Conservation (phyloP, 2,113 vertebrate species). For the Onychostoma macrolepis region DNA sequence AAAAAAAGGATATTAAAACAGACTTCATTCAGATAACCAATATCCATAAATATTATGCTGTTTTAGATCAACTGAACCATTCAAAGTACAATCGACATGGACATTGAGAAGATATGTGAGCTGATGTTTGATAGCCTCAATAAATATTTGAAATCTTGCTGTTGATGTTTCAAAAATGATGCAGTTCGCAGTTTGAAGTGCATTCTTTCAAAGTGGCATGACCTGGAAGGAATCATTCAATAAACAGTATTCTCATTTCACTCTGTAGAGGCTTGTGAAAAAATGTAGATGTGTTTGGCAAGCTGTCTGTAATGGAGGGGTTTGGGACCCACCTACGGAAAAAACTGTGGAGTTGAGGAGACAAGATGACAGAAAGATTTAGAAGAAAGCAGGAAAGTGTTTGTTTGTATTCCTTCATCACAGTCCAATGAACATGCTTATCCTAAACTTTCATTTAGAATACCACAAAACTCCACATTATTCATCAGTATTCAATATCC, state of each 20-base stretch:
- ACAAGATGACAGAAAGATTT: not conserved
- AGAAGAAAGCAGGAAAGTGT: not conserved
- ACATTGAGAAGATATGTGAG: not conserved
- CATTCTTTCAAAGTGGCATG: not conserved
- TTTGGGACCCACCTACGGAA: not conserved
- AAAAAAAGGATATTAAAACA: constrained; percentile 54
- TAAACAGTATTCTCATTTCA: not conserved
- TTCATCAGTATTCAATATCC: not conserved
- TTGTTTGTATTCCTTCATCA: not conserved
- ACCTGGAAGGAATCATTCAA: not conserved
- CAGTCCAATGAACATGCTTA: not conserved
- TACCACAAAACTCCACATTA: not conserved
- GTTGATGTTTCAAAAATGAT: not conserved
- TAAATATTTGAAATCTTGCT: not conserved
- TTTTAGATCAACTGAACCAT: not conserved
- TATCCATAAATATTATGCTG: constrained; percentile 36
- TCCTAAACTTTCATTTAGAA: not conserved
- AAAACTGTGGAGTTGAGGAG: not conserved
- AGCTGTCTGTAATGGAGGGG: not conserved
- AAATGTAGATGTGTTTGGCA: not conserved
- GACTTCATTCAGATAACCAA: constrained; percentile 48
- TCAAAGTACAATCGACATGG: not conserved
- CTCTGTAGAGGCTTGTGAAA: not conserved
- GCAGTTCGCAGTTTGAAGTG: not conserved
- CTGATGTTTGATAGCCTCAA: constrained; percentile 9